Evolutionary conservation across 2,888 invertebrate species (phyloP).

Genomic region (Dusona sp.): DNA sequence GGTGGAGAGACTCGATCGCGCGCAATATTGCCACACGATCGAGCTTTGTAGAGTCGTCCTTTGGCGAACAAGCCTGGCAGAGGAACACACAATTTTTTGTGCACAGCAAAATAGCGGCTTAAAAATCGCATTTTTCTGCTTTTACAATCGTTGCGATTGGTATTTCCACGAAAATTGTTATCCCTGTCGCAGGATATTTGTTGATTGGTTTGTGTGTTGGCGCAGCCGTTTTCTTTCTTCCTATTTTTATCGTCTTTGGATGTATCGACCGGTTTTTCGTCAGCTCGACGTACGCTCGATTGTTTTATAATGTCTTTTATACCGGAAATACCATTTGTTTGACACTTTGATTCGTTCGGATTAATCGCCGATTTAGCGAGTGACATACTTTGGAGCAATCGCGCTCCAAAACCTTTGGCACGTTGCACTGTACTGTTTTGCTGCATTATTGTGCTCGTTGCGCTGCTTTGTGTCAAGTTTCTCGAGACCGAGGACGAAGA

Average conservation of each 20-base stretch:
- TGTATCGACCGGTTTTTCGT: conserved; percentile 66
- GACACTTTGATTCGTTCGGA: conserved; percentile 59
- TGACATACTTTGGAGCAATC: conserved; percentile 85
- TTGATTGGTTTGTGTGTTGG: conserved; percentile 64
- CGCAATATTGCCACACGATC: conserved; percentile 88
- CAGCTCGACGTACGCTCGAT: conserved; percentile 47
- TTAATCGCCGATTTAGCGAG: conserved; percentile 71
- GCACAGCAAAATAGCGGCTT: conserved; percentile 89
- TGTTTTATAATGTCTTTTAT: conserved; percentile 40
- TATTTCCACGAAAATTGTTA: conserved; percentile 74
- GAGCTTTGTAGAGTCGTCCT: conserved; percentile 87
- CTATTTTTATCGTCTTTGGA: conserved; percentile 60
- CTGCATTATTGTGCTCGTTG: conserved; percentile 63
- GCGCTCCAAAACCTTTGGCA: conserved; percentile 85
- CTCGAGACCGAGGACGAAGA: conserved; percentile 71
- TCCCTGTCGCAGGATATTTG: conserved; percentile 79
- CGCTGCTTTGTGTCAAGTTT: conserved; percentile 65
- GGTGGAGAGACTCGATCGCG: conserved; percentile 85
- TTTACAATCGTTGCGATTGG: conserved; percentile 81
- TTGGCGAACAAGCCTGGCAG: conserved; percentile 86
- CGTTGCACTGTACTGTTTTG: conserved; percentile 81
- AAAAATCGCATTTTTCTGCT: conserved; percentile 87
- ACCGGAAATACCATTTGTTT: conserved; percentile 58
- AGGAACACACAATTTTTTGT: conserved; percentile 88
- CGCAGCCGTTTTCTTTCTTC: conserved; percentile 72